These are phyloP conservation scores for Urocolius indicus DNA, from an alignment of 2,113 vertebrate species.

Conservation along the genomic window DNA sequence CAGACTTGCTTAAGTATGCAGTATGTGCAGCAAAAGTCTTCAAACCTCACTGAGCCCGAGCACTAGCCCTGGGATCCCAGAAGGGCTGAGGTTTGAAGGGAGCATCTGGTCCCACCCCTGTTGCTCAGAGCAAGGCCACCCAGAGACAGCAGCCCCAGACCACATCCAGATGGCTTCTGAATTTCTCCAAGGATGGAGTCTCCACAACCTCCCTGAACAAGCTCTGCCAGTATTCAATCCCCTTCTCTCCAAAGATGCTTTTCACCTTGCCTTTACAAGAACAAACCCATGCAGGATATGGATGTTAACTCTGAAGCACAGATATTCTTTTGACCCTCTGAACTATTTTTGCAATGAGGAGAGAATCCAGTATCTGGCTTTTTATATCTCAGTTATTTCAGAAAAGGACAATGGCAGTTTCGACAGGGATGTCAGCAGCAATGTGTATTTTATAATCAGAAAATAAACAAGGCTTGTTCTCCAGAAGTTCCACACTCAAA, in stretches of 20 bases:
- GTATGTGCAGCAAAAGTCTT: not conserved
- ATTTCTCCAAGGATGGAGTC: not conserved
- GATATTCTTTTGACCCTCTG: not conserved
- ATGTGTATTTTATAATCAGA: not conserved
- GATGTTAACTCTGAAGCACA: not conserved
- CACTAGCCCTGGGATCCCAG: not conserved
- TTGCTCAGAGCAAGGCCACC: not conserved
- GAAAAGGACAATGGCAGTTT: not conserved
- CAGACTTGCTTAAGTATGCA: not conserved
- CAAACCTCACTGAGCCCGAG: not conserved
- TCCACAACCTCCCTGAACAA: not conserved
- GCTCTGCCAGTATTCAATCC: accelerated
- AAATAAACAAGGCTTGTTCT: not conserved
- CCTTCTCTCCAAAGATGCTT: too few relatives aligned
- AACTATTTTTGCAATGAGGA: not conserved
- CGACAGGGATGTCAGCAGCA: not conserved
- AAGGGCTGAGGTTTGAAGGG: not conserved
- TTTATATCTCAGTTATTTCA: not conserved
- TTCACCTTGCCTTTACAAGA: not conserved
- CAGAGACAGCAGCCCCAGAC: not conserved
- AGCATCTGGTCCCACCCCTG: too few relatives aligned
- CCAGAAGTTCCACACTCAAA: not conserved
- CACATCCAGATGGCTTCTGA: not conserved
- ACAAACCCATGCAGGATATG: not conserved
- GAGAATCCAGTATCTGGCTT: not conserved